Base-by-base conservation (phyloP, 1,140 invertebrate species). In the Stegodyphus dumicola region DNA sequence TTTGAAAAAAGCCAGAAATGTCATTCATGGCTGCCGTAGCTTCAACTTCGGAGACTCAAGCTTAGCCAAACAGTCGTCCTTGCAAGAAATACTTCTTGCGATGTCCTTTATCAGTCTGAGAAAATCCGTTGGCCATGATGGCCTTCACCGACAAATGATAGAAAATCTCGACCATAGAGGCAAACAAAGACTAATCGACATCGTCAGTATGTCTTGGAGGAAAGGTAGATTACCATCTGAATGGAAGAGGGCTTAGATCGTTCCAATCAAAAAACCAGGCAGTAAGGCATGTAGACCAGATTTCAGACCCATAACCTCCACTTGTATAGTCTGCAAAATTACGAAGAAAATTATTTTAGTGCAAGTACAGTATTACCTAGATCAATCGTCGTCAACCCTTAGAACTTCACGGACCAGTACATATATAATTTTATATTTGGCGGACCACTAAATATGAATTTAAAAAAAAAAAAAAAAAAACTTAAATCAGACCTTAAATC, bases 241-340 rank as follows among this genome's bases (percentile, higher is more conserved):
- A 60, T 60, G 56, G 6, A 67, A 13, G 17, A 67, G 65, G 17
- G 65, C 65, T 17, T 10, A 6, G 6, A 67, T 15, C 17, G 17
- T 67, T n/a, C 65, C 65, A 67, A 67, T 67, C 65, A 67, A 18
- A 18, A 67, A 67, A 18, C 65, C 65, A 7, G 56, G 56, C 56
- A 60, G 13, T 7, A 60, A 60, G 13, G 56, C 56, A 7, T 60
- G 56, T 60, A 7, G 7, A 7, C 56, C 56, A 60, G 56, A 60
- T 60, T 60, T 60, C 13, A 13, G 56, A 60, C 56, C 56, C 13
- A 60, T 60, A 7, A 13, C 56, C 7, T 13, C 13, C 7, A 60
- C 56, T 7, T 7, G 13, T 13, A 60, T 60, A 13, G 7, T 13
- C 13, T 60, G 56, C 56, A 60, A 60, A 60, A 67, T 67, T 17